phyloP scores from a whole-genome alignment of 2,797 vertebrate species.

The Falco columbarius region DNA sequence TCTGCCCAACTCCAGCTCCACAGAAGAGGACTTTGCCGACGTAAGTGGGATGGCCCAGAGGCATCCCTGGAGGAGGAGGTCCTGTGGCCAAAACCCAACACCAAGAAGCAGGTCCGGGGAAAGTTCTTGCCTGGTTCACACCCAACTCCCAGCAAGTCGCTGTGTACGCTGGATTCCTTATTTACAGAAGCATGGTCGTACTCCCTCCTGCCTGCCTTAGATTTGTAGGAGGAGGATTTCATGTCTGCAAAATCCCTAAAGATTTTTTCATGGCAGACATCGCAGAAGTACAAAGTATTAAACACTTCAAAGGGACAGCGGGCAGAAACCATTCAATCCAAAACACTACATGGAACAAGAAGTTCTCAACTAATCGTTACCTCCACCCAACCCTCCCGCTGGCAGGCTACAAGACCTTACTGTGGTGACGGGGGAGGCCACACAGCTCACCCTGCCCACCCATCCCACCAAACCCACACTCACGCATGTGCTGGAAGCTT shows the following conservation, averaged over 20 bases:
- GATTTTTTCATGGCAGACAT: not conserved
- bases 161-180: not conserved
- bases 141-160: not conserved
- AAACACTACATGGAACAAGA: not conserved
- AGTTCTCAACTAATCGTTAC: not conserved
- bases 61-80: not conserved
- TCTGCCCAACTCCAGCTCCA: not conserved
- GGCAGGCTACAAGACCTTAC: not conserved
- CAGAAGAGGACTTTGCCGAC: not conserved
- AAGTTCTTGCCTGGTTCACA: not conserved
- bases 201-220: not conserved
- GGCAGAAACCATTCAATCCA: not conserved
- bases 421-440: not conserved
- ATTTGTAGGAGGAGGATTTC: not conserved
- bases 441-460: not conserved
- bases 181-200: not conserved
- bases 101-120: not conserved
- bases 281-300: not conserved
- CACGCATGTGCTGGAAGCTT: not conserved
- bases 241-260: not conserved
- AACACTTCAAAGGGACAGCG: not conserved
- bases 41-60: not conserved
- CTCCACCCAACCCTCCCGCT: not conserved
- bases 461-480: not conserved
- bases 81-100: not conserved